Evolutionary conservation across 2,797 vertebrate species (phyloP), one percentile per base, ranked within the genome.

Genomic region (Sebastes elongatus): DNA sequence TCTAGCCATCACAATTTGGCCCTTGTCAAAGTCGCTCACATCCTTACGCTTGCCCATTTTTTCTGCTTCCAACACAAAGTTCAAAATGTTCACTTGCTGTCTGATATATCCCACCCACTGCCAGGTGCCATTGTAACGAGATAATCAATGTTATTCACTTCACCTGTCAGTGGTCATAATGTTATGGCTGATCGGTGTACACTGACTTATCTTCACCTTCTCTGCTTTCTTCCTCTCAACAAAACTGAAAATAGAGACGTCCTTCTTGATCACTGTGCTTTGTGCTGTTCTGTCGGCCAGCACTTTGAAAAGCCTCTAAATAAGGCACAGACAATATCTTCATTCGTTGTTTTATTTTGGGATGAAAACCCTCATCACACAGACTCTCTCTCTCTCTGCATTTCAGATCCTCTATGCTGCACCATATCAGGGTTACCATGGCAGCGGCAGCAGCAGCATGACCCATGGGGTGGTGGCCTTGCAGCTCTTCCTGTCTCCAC

Each of bases 381-480:
- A 68, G 20, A 64, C 76, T 46, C 30, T 80, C 32, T 42, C 38
- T 42, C 38, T 42, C n/a, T 69, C 65, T 86, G 32, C 35, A 18
- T 93, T 94, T 70, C 86, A 96, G 95, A 96, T 95, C 60, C 76
- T 82, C 76, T 22, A 8, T 67, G 86, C 68, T 70, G 82, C 81
- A 82, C 72, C 76, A 74, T 88, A 86, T 90, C 84, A 78, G 81
- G 85, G 76, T 92, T 87, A 89, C 92, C 80, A 82, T 81, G 90
- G 87, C 35, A 81, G 92, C 35, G 81, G 92, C 65, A 18, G 42
- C 42, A 53, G 73, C 83, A 81, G 81, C 85, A 82, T 80, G 74
- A 92, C 74, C 83, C 72, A 55, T 71, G 76, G 76, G 74, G 81
- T 69, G 75, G 71, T 74, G 69, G 86, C 81, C 75, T 84, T 72